A percentile compares a stretch with the other conserved stretches of the same genome.
Evolutionary conservation across 2,888 invertebrate genomes (phyloP).

Genomic region (Dasysyrphus tricinctus): DNA sequence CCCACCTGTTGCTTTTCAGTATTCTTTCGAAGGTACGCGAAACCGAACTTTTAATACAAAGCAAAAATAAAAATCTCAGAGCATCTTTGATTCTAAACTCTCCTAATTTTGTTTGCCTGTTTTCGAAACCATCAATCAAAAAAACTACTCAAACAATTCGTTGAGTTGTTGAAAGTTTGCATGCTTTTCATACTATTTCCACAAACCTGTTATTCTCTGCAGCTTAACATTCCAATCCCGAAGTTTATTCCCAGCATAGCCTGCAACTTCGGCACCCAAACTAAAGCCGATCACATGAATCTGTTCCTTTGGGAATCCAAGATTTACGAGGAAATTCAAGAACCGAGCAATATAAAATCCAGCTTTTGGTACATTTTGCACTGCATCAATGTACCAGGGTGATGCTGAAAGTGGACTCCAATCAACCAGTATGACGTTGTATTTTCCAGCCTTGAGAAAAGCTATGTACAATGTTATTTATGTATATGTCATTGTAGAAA

Average conservation of each 20-base stretch:
- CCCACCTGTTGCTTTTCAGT: too few relatives aligned
- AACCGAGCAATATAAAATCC: conserved; percentile 88
- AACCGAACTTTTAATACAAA: too few relatives aligned
- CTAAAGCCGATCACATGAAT: conserved; percentile 91
- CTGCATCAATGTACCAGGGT: conserved; percentile 91
- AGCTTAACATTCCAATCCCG: conserved; percentile 84
- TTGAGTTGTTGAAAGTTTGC: too few relatives aligned
- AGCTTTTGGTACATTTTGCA: conserved; percentile 88
- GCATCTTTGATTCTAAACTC: too few relatives aligned
- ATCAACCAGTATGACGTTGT: conserved; percentile 90
- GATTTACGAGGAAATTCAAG: conserved; percentile 86
- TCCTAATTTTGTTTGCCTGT: too few relatives aligned
- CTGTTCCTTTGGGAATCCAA: conserved; percentile 86
- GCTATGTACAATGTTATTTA: conserved; percentile 84
- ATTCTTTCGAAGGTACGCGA: too few relatives aligned
- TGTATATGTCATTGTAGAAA: too few relatives aligned
- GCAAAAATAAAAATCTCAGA: too few relatives aligned
- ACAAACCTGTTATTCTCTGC: conserved; percentile 86
- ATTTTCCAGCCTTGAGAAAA: conserved; percentile 86
- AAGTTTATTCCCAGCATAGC: conserved; percentile 89
- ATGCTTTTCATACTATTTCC: too few relatives aligned
- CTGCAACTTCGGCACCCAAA: conserved; percentile 89
- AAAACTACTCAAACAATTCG: too few relatives aligned
- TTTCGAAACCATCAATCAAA: too few relatives aligned
- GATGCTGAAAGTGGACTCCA: conserved; percentile 90